Conservation (phyloP, 2,113 vertebrate species). For the Pterophyllum scalare region DNA sequence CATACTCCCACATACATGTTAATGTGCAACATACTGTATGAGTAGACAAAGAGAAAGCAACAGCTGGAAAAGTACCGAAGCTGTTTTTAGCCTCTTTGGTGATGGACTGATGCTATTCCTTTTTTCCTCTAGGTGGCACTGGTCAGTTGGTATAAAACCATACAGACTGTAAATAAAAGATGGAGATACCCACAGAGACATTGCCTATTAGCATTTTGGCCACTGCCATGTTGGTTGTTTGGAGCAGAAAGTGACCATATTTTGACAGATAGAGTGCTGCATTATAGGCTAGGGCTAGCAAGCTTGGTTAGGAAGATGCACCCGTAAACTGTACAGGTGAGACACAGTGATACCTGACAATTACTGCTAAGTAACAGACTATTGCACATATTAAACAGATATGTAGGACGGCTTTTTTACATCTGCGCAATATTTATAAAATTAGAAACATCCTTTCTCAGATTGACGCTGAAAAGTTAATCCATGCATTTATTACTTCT, state of each 20-base stretch:
- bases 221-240: background rate
- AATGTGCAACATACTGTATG: too few species aligned
- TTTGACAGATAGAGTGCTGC: background rate
- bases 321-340: background rate
- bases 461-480: too few species aligned
- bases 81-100: background rate
- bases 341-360: background rate
- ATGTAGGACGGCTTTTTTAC: too few species aligned
- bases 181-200: accelerated
- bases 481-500: too few species aligned
- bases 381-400: too few species aligned
- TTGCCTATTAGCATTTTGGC: background rate
- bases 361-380: too few species aligned
- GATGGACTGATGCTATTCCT: background rate
- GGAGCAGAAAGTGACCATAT: background rate
- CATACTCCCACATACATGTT: too few species aligned
- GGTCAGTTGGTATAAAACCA: background rate
- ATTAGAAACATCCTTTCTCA: too few species aligned
- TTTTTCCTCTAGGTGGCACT: background rate
- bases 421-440: too few species aligned
- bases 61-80: background rate
- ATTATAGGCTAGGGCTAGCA: background rate
- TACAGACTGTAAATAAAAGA: background rate
- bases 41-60: accelerated
- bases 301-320: background rate